Evolutionary conservation across 2,888 invertebrate species (phyloP).

Genomic region (Ophion costatus): DNA sequence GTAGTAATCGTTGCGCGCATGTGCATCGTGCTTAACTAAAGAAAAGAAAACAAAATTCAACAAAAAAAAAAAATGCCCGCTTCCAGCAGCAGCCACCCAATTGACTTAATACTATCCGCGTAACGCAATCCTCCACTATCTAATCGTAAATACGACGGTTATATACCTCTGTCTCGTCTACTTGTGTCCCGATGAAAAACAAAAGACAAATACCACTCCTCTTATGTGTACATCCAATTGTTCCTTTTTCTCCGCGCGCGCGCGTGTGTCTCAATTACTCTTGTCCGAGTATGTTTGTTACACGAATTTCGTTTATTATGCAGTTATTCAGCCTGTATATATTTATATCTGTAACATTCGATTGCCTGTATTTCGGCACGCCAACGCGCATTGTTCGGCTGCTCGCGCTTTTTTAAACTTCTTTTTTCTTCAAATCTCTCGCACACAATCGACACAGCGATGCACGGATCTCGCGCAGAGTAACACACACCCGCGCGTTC

Average conservation of each 20-base stretch:
- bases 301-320: conserved; percentile 59
- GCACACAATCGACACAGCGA: conserved; percentile 21
- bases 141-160: conserved; percentile 46
- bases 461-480: conserved; percentile 47
- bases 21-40: conserved; percentile 64
- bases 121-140: conserved; percentile 65
- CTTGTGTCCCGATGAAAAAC: conserved; percentile 52
- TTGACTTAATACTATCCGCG: conserved; percentile 79
- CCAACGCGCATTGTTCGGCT: neutral
- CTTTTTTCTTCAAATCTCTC: neutral
- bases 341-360: conserved; percentile 31
- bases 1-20: conserved; percentile 66
- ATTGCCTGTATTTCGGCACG: conserved; percentile 39
- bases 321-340: conserved; percentile 44
- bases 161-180: conserved; percentile 34
- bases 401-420: neutral
- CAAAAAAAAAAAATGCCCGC: conserved; percentile 62
- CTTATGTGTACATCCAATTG: conserved; percentile 29
- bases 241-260: conserved; percentile 42
- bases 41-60: neutral
- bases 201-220: conserved; percentile 43
- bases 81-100: conserved; percentile 74
- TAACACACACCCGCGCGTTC: conserved; percentile 31
- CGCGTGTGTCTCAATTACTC: neutral
- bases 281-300: conserved; percentile 44